A percentile compares a stretch with the other conserved stretches of the same genome.
phyloP scores from a whole-genome alignment of 2,888 invertebrate genomes.

The Agrochola lota region DNA sequence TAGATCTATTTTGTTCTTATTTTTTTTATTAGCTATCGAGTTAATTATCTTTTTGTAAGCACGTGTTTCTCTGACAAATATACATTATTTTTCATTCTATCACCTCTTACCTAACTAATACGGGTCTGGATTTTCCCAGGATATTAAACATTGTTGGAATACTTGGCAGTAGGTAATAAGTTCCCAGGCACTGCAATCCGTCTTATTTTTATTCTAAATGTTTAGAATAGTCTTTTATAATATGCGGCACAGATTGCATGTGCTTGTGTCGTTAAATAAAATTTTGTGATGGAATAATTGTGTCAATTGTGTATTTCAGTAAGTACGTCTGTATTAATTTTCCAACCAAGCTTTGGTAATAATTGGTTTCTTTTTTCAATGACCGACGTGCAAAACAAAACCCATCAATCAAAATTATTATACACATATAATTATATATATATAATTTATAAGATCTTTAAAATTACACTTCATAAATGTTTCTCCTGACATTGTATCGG shows the following conservation, averaged over 20 bases:
- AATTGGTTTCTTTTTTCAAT: no score
- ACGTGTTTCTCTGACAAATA: no score
- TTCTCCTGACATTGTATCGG: background rate
- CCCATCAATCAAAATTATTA: no score
- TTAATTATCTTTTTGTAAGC: no score
- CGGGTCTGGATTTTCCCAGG: conserved; percentile 40
- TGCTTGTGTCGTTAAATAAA: background rate
- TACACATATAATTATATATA: no score
- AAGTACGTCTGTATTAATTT: background rate
- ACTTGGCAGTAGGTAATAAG: conserved; percentile 39
- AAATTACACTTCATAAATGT: background rate
- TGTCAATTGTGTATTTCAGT: no score
- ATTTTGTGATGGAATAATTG: no score
- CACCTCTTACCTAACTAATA: conserved; percentile 26
- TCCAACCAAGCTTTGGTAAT: background rate
- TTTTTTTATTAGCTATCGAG: no score
- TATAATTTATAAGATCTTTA: background rate
- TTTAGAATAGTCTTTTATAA: background rate
- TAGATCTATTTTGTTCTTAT: no score
- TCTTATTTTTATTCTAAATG: conserved; percentile 9
- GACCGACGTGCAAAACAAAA: no score
- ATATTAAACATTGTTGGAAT: conserved; percentile 56
- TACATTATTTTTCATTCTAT: no score
- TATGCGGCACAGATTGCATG: conserved; percentile 4
- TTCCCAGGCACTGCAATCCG: background rate